These are phyloP conservation scores for Bathynomus jamesi DNA, from an alignment of 1,140 invertebrate species.

Conservation along the genomic window DNA sequence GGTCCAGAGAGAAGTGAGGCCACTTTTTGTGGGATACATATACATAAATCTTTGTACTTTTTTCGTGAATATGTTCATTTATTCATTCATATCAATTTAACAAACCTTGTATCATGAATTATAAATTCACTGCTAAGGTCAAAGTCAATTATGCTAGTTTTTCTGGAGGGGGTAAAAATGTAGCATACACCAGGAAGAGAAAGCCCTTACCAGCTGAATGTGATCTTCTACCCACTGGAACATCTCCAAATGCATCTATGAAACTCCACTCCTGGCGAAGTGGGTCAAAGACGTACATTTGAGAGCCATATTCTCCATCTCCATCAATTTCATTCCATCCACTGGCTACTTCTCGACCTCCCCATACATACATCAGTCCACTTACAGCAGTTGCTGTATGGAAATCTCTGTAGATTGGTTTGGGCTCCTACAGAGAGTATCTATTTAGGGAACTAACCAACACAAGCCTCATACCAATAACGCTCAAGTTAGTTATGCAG, in stretches of 20 bases:
- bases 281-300: constrained; percentile 68
- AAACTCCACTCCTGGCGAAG: constrained; percentile 59
- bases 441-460: not conserved
- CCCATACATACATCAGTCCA: constrained; percentile 48
- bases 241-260: constrained; percentile 50
- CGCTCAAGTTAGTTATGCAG: no score
- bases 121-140: no score
- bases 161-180: no score
- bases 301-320: constrained; percentile 66
- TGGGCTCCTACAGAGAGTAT: constrained; percentile 42
- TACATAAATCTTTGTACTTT: no score
- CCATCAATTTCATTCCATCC: constrained; percentile 55
- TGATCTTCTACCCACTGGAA: constrained; percentile 64
- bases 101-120: no score
- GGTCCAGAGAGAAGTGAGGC: no score
- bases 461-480: no score
- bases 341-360: constrained; percentile 63
- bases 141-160: no score
- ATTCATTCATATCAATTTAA: no score
- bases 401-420: constrained; percentile 73
- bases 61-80: no score
- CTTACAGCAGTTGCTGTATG: constrained; percentile 62
- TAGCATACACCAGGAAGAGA: no score
- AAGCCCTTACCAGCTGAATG: constrained; percentile 72
- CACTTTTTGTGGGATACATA: no score